Conservation (phyloP, 2,113 vertebrate species). For the human region GRCh38 chr11:99875001-99875500, state of each 20-base stretch:
- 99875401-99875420: background rate
- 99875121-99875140: background rate
- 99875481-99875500: background rate
- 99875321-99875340: background rate
- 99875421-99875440: background rate
- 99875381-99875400: background rate
- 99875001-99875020: background rate
- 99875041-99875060: background rate
- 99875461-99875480: background rate
- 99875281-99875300: background rate
- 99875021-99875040: background rate
- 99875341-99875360: background rate
- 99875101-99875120: background rate
- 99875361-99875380: background rate
- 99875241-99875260: background rate
- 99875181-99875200: background rate
- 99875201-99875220: background rate
- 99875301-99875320: background rate
- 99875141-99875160: background rate
- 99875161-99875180: background rate
- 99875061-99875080: background rate
- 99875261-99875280: background rate
- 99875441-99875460: background rate
- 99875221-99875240: background rate
- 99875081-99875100: background rate